Conservation (phyloP, 2,113 vertebrate species). For the Etheostoma cragini region DNA sequence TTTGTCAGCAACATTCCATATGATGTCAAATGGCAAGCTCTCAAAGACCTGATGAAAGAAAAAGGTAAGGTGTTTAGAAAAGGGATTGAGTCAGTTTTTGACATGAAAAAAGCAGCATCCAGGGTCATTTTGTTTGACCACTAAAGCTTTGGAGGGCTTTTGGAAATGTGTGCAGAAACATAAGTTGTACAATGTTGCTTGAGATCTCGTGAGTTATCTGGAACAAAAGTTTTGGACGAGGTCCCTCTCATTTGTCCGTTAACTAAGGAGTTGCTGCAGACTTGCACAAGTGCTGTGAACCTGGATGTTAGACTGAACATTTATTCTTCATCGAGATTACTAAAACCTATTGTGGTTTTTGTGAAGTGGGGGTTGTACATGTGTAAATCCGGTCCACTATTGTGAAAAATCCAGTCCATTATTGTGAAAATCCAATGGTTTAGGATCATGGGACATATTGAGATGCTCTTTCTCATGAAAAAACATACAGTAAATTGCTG, state of each 20-base stretch:
- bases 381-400: conserved; percentile 41
- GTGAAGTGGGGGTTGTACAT: conserved; percentile 47
- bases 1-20: conserved; percentile 99
- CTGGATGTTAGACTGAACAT: conserved; percentile 50
- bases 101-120: conserved; percentile 6
- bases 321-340: conserved; percentile 18
- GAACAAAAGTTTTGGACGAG: conserved; percentile 50
- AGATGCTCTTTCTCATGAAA: conserved; percentile 22
- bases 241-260: conserved; percentile 33
- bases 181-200: conserved; percentile 45
- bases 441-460: conserved; percentile 35
- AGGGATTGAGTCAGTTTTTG: conserved; percentile 2
- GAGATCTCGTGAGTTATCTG: conserved; percentile 49
- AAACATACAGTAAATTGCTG: conserved; percentile 7
- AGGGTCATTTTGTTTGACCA: conserved; percentile 59
- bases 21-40: conserved; percentile 97
- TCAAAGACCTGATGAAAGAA: conserved; percentile 98
- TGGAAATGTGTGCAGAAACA: conserved; percentile 17
- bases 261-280: conserved; percentile 52
- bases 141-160: conserved; percentile 38
- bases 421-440: conserved; percentile 42
- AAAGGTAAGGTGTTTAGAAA: conserved; percentile 88
- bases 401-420: conserved; percentile 34
- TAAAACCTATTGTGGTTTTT: conserved; percentile 50
- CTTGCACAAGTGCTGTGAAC: conserved; percentile 61